Conservation (phyloP, 2,888 invertebrate genomes). For the Marasmarcha lunaedactyla region DNA sequence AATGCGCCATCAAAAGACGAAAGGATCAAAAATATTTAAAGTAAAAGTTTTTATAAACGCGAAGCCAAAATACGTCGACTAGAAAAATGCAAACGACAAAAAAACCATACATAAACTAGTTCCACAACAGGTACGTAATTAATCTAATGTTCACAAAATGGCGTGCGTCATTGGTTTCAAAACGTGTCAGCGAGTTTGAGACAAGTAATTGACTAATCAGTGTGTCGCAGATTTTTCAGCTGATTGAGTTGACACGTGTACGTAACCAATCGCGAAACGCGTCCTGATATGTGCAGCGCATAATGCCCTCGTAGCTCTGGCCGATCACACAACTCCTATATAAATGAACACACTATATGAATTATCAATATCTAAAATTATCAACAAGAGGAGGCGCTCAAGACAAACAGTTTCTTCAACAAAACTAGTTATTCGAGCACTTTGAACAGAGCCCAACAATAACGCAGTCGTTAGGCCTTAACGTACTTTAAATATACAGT, state of each 20-base stretch:
- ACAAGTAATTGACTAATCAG: no score
- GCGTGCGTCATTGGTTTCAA: background rate
- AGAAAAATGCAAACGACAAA: constrained; percentile 60
- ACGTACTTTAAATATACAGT: constrained; percentile 43
- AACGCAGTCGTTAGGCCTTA: constrained; percentile 65
- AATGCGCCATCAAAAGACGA: constrained; percentile 29
- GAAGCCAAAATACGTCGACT: constrained; percentile 51
- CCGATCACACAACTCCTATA: constrained; percentile 19
- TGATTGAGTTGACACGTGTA: no score
- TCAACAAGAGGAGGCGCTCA: constrained; percentile 26
- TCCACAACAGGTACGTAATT: background rate
- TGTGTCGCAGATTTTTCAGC: no score
- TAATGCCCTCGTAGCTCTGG: constrained; percentile 19
- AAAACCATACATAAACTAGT: background rate
- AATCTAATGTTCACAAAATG: no score
- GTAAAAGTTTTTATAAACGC: constrained; percentile 29
- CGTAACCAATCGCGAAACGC: no score
- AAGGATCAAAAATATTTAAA: constrained; percentile 14
- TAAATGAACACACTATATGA: constrained; percentile 41
- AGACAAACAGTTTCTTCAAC: constrained; percentile 31
- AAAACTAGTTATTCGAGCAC: constrained; percentile 43
- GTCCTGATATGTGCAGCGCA: background rate
- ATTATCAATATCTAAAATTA: constrained; percentile 31
- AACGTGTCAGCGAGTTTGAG: no score
- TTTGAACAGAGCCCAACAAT: background rate